Evolutionary conservation across 2,113 vertebrate species (phyloP).

Genomic region (Sminthopsis crassicaudata): DNA sequence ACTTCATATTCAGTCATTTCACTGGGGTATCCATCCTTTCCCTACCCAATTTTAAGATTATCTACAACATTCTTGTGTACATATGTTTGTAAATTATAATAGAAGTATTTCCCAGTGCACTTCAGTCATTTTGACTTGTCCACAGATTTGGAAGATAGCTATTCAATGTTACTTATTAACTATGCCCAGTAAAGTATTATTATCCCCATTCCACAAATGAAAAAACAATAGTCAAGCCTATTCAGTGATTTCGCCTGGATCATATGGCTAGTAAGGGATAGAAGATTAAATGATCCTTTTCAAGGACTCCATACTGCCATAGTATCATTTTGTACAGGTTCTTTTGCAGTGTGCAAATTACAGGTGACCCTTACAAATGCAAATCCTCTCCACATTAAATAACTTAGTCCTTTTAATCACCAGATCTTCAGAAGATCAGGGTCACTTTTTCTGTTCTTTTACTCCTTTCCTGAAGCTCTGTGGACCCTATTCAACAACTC

Average conservation of each 20-base stretch:
- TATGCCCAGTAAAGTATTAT: neutral
- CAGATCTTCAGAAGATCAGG: neutral
- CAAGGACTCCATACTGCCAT: neutral
- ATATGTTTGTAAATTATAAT: neutral
- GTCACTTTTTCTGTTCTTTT: neutral
- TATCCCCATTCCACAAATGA: neutral
- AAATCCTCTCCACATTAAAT: neutral
- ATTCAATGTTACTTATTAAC: neutral
- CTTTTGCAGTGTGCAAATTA: neutral
- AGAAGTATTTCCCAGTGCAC: neutral
- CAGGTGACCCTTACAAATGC: neutral
- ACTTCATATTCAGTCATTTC: neutral
- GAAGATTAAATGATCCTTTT: neutral
- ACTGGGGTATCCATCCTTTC: neutral
- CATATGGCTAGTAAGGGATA: neutral
- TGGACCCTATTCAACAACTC: neutral
- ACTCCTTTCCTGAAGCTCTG: neutral
- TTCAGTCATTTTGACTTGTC: neutral
- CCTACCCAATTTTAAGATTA: neutral
- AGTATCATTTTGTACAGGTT: neutral
- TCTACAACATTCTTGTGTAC: neutral
- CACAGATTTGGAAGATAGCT: neutral
- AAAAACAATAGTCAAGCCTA: neutral
- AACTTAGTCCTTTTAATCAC: neutral
- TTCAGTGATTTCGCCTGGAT: neutral